These are phyloP conservation scores for Erebia aethiops DNA, from an alignment of 2,888 invertebrate genomes.

Conservation along the genomic window DNA sequence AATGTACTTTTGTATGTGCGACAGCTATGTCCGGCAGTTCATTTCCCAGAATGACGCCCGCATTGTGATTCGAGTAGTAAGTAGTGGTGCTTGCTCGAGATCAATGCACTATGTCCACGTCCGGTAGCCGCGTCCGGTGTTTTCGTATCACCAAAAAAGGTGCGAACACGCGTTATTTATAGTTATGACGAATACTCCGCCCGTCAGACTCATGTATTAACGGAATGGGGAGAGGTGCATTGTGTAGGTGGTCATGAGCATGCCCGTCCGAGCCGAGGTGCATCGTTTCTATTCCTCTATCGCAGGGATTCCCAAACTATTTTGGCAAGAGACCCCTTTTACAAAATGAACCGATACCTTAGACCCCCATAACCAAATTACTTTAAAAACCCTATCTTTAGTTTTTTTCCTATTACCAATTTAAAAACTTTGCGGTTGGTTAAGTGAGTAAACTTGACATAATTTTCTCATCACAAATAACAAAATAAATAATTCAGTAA, in stretches of 20 bases:
- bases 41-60: conserved; percentile 52
- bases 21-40: conserved; percentile 70
- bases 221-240: conserved; percentile 58
- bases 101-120: conserved; percentile 70
- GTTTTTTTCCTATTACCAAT: too few relatives aligned
- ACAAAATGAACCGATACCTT: too few relatives aligned
- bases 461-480: too few relatives aligned
- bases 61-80: conserved; percentile 44
- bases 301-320: too few relatives aligned
- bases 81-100: conserved; percentile 64
- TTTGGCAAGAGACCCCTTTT: too few relatives aligned
- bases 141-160: conserved; percentile 80
- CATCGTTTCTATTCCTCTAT: conserved; percentile 13
- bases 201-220: conserved; percentile 68
- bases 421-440: too few relatives aligned
- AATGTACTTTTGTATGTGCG: conserved; percentile 54
- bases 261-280: conserved; percentile 13
- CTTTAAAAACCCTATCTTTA: too few relatives aligned
- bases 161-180: conserved; percentile 78
- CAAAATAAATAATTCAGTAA: too few relatives aligned
- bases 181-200: conserved; percentile 70
- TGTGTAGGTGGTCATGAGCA: conserved; percentile 47
- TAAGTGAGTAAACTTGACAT: too few relatives aligned
- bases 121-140: conserved; percentile 80
- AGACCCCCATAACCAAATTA: too few relatives aligned